A percentile compares a stretch with the other conserved stretches of the same genome.
phyloP scores from a whole-genome alignment of 2,888 invertebrate genomes.

The Nemotelus nigrinus region DNA sequence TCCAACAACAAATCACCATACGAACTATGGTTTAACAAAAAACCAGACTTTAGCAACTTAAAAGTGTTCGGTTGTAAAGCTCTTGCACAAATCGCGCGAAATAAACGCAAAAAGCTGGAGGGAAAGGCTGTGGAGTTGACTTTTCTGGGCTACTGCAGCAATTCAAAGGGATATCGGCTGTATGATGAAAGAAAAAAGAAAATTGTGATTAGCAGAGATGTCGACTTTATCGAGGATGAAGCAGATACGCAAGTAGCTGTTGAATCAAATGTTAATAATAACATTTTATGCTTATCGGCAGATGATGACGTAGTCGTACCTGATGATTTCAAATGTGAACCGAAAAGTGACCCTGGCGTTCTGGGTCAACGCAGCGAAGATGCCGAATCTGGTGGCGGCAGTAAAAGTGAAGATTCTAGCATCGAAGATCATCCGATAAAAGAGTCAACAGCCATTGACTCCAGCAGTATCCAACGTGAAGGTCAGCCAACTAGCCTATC shows the following conservation, averaged over 20 bases:
- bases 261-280: conserved; percentile 9
- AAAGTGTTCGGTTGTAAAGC: conserved; percentile 27
- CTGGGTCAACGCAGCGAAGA: background rate
- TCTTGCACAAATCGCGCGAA: background rate
- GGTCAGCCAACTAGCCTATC: too few relatives aligned
- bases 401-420: too few relatives aligned
- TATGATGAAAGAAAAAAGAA: background rate
- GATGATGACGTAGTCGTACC: too few relatives aligned
- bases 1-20: background rate
- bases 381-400: background rate
- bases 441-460: too few relatives aligned
- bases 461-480: too few relatives aligned
- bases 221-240: conserved; percentile 10
- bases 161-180: conserved; percentile 14
- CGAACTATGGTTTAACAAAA: background rate
- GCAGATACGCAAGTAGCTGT: background rate
- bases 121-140: conserved; percentile 39
- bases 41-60: conserved; percentile 16
- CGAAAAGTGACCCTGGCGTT: background rate
- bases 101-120: conserved; percentile 47
- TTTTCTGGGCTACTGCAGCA: conserved; percentile 5
- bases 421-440: too few relatives aligned
- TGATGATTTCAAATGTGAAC: background rate
- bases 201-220: conserved; percentile 23
- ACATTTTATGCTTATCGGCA: background rate